Base-by-base conservation (phyloP, 2,797 vertebrate genomes). In the Semotilus atromaculatus region DNA sequence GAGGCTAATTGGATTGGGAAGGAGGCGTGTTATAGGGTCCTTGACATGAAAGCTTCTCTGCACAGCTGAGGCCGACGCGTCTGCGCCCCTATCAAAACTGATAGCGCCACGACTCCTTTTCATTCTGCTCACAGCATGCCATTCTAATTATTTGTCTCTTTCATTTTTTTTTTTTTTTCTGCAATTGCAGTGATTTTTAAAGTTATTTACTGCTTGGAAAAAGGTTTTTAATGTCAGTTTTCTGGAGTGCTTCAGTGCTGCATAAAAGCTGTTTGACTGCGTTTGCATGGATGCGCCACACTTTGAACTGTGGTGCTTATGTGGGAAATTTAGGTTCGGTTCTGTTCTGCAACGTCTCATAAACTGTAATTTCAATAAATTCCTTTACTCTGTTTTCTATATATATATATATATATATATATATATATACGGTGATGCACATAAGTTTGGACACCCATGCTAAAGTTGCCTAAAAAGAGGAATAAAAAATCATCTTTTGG, bases 1-100 rank as follows among this genome's bases (percentile, higher is more conserved):
- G 86, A 85, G 91, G 92, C 92, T 95, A 94, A 95, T 95, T 94
- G 93, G 93, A 94, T 92, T 93, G 93, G 91, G 92, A 90, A 91
- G 92, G 91, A 92, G 91, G 92, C 89, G 74, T 92, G 92, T 94
- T 94, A 93, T 88, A 90, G 90, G 91, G 91, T 90, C 90, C 89
- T 86, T 66, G 88, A 92, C 92, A 93, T 94, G 91, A 94, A 95
- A 94, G 93, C 89, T 85, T 87, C 19, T 87, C 91, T 89, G 89
- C 81, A 78, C 84, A 92, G 93, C 92, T 91, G 93, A 92, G 91
- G 91, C 88, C 90, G 87, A 90, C 85, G 92, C 88, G 87, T 92
- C 89, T 73, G 87, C 87, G 89, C 89, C 88, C 90, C 91, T 94
- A 92, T 93, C 93, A 88, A 90, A 53, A 88, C 92, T 91, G 92